These are phyloP conservation scores for Helostoma temminkii DNA, from an alignment of 2,797 vertebrate genomes.

Conservation along the genomic window DNA sequence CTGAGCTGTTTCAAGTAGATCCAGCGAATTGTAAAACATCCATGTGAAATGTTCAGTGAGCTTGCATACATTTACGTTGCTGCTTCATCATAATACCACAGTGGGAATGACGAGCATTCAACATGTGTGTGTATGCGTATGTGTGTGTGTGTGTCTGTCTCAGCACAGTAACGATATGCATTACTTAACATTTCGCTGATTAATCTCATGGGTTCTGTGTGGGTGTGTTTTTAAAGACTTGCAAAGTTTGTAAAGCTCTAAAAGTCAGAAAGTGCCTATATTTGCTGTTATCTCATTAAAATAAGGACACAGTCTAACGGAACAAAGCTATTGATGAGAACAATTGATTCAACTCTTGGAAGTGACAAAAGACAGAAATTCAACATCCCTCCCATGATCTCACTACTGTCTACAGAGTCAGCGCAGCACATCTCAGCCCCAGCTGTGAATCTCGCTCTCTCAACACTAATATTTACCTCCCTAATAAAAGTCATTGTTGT, in stretches of 20 bases:
- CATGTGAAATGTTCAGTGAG: slow-evolving; percentile 20
- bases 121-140: slow-evolving; percentile 15
- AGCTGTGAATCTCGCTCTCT: slow-evolving; percentile 51
- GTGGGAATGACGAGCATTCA: slow-evolving; percentile 44
- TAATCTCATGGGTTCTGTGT: slow-evolving; percentile 25
- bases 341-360: slow-evolving; percentile 55
- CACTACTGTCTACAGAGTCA: slow-evolving; percentile 12
- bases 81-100: slow-evolving; percentile 12
- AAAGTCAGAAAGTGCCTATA: slow-evolving; percentile 48
- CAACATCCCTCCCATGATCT: slow-evolving; percentile 20
- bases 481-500: slow-evolving; percentile 72
- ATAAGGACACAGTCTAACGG: slow-evolving; percentile 41
- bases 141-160: slow-evolving; percentile 17
- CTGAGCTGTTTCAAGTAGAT: slow-evolving; percentile 35
- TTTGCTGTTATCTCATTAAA: slow-evolving; percentile 60
- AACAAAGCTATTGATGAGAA: slow-evolving; percentile 62
- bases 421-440: slow-evolving; percentile 5
- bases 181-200: slow-evolving; percentile 34
- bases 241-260: slow-evolving; percentile 36
- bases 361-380: slow-evolving; percentile 59
- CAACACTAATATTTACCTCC: slow-evolving; percentile 75
- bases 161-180: slow-evolving; percentile 11
- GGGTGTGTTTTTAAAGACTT: slow-evolving; percentile 25
- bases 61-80: slow-evolving; percentile 21
- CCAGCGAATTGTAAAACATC: slow-evolving; percentile 3